Conservation (phyloP, 2,888 invertebrate species). For the Brachyptera risi region DNA sequence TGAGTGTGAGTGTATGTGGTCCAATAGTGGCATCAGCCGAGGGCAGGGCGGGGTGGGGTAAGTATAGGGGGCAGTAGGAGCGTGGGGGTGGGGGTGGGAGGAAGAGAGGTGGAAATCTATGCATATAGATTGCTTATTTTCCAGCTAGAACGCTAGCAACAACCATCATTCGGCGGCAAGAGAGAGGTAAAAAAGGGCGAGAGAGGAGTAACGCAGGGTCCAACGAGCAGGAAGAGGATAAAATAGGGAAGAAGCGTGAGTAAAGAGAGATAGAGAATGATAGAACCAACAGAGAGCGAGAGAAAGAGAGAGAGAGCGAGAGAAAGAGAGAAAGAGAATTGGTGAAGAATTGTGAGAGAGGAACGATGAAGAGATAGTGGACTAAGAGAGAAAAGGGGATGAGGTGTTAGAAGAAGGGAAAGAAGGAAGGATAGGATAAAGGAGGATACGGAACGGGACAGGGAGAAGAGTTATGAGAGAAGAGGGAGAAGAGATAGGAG, state of each 20-base stretch:
- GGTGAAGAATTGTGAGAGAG: too few species aligned
- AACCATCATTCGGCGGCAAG: not conserved
- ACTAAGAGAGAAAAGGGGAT: too few species aligned
- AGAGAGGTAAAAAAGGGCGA: not conserved
- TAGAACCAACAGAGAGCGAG: not conserved
- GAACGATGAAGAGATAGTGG: too few species aligned
- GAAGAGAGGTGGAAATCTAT: conserved; percentile 42
- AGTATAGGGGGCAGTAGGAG: not conserved
- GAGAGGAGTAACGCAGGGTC: not conserved
- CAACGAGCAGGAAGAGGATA: not conserved
- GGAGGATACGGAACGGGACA: too few species aligned
- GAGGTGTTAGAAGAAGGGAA: too few species aligned
- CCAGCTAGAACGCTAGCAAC: conserved; percentile 37
- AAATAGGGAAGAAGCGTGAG: not conserved
- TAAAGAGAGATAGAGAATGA: not conserved
- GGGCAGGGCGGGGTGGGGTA: not conserved
- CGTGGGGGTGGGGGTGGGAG: conserved; percentile 33
- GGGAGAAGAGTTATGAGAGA: too few species aligned
- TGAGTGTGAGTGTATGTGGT: too few species aligned
- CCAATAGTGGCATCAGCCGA: not conserved
- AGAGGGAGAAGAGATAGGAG: too few species aligned
- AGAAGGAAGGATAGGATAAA: too few species aligned
- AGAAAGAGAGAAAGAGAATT: too few species aligned
- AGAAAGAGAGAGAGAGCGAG: too few species aligned
- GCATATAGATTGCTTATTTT: conserved; percentile 56